Conservation (phyloP, 2,113 vertebrate species). For the Brachionichthys hirsutus region DNA sequence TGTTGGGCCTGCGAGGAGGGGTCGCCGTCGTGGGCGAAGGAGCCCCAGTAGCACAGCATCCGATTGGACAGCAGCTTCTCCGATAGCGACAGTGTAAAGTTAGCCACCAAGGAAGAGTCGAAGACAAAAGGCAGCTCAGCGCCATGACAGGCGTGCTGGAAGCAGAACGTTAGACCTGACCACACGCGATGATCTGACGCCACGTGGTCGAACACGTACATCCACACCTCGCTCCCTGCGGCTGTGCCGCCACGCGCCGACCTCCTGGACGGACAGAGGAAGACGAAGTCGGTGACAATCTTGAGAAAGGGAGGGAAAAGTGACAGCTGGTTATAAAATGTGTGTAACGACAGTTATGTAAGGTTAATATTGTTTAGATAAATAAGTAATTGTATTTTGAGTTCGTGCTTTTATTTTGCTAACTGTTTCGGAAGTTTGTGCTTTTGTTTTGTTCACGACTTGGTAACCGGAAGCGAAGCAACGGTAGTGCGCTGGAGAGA, state of each 20-base stretch:
- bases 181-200: slow-evolving; percentile 67
- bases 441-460: too few relatives aligned
- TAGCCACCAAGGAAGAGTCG: slow-evolving; percentile 66
- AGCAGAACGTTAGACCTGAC: slow-evolving; percentile 73
- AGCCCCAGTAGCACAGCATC: slow-evolving; percentile 78
- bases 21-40: slow-evolving; percentile 72
- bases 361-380: too few relatives aligned
- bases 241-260: slow-evolving; percentile 48
- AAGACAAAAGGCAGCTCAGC: slow-evolving; percentile 80
- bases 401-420: too few relatives aligned
- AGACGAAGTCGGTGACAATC: slow-evolving; percentile 79
- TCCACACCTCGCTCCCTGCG: slow-evolving; percentile 61
- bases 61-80: slow-evolving; percentile 74
- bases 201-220: slow-evolving; percentile 78
- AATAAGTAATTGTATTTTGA: too few relatives aligned
- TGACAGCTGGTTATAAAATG: background rate
- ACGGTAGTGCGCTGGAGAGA: too few relatives aligned
- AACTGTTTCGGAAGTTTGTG: too few relatives aligned
- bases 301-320: slow-evolving; percentile 28
- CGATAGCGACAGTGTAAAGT: slow-evolving; percentile 65
- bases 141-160: slow-evolving; percentile 73
- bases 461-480: too few relatives aligned
- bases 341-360: too few relatives aligned
- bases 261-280: slow-evolving; percentile 74
- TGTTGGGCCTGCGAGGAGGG: slow-evolving; percentile 60